phyloP scores from a whole-genome alignment of 2,888 invertebrate genomes.

The Epinotia demarniana region DNA sequence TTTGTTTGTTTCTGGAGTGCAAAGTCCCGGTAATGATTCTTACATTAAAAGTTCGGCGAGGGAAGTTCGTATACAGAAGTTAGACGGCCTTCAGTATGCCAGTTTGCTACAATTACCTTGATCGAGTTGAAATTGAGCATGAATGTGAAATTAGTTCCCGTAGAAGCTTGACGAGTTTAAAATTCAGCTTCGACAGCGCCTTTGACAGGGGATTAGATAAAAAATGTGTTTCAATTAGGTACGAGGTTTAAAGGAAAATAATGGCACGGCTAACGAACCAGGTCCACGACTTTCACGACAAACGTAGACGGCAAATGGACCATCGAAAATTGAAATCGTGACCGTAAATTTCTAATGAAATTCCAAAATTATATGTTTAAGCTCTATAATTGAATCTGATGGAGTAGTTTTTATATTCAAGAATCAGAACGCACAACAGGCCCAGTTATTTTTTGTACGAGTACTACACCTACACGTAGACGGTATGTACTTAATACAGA shows the following conservation, averaged over 20 bases:
- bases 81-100: constrained; percentile 33
- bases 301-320: not conserved
- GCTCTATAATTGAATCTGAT: too few relatives aligned
- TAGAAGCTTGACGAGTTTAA: constrained; percentile 32
- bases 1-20: constrained; percentile 18
- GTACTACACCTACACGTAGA: too few relatives aligned
- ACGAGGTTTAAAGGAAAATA: constrained; percentile 9
- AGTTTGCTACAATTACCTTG: constrained; percentile 42
- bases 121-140: constrained; percentile 42
- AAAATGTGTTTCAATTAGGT: constrained; percentile 12
- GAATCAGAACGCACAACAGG: too few relatives aligned
- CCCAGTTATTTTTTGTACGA: too few relatives aligned
- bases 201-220: not conserved
- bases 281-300: not conserved
- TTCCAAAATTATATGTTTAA: not conserved
- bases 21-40: constrained; percentile 25
- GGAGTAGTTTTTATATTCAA: too few relatives aligned
- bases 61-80: constrained; percentile 41
- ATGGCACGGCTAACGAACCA: constrained; percentile 3
- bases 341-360: not conserved
- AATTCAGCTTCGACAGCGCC: constrained; percentile 10
- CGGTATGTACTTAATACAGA: too few relatives aligned
- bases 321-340: not conserved
- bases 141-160: constrained; percentile 39
- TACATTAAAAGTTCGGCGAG: constrained; percentile 38